Base-by-base conservation (phyloP, 1,140 invertebrate genomes). In the Trichoplusia ni region DNA sequence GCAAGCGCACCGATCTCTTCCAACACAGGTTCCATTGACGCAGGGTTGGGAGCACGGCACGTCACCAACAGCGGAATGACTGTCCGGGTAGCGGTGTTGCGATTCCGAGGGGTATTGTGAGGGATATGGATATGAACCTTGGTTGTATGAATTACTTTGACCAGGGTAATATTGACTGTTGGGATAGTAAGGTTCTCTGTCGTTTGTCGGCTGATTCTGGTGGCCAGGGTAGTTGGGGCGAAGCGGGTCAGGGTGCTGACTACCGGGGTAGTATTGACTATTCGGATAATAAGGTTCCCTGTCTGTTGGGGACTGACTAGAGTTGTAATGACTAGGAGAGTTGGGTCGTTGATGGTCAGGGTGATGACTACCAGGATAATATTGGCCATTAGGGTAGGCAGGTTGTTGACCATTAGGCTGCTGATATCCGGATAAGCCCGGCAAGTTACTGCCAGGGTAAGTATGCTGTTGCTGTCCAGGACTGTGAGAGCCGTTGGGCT, bases 21-120 rank as follows among this genome's bases (percentile, higher is more conserved):
- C 89, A 19, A 83, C 75, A 67, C 93, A 93, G 25, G 81, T 51
- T 2, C 92, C 92, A 63, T 93, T 93, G 13, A 92, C 64, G 61
- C 93, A 93, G 1, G 79, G 75, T 33, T 83, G 61, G 29, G 86
- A 82, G 68, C 93, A 93, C 46, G 82, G 5, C 75, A 19, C 88
- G 4, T 29, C 25, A 3, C 16, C 27, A 0, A 25, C 25, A n/a
- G 46, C 16, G 23, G 29, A 27, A n/a, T 49, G 46, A 9, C 9
- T 31, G 13, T 8, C 14, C 14, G 25, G 46, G 14, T 49, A 49
- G 13, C 27, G 27, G 3, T 49, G 14, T 14, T 49, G 46, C 3
- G 27, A 31, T 11, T 29, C 46, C 3, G 46, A 49, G 2, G 25
- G 2, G 13, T 16, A 4, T n/a, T 49, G 8, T 0, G 42, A 25